Evolutionary conservation across 2,888 invertebrate genomes (phyloP).

Genomic region (Harpalus rubripes): DNA sequence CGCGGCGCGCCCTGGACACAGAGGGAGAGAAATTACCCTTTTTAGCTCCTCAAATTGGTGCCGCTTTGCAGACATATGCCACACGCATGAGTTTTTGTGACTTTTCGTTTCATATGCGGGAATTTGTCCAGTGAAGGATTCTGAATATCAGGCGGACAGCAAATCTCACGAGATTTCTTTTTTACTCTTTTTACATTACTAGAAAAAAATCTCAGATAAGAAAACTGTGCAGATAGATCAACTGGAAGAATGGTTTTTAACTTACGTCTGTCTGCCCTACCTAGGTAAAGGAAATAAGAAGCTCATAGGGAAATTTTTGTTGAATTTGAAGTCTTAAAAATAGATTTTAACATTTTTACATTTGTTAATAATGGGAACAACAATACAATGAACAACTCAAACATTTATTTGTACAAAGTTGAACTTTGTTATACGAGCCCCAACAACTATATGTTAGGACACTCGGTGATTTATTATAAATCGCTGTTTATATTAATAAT

Average conservation of each 20-base stretch:
- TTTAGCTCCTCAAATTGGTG: slow-evolving; percentile 54
- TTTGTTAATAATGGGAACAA: no score
- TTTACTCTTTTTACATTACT: neutral
- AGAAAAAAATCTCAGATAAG: neutral
- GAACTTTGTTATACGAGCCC: no score
- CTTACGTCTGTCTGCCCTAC: no score
- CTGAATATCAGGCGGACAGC: neutral
- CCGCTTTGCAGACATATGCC: slow-evolving; percentile 45
- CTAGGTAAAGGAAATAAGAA: no score
- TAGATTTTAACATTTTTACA: no score
- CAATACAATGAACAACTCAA: no score
- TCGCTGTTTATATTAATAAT: no score
- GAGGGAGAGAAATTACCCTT: slow-evolving; percentile 54
- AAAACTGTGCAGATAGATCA: neutral
- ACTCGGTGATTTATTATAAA: no score
- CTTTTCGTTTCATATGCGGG: slow-evolving; percentile 38
- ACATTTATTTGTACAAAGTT: no score
- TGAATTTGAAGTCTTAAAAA: no score
- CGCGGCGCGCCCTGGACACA: slow-evolving; percentile 9
- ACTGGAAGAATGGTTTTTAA: neutral
- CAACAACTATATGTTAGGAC: no score
- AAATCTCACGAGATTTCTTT: neutral
- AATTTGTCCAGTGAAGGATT: slow-evolving; percentile 6
- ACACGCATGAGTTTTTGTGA: slow-evolving; percentile 36
- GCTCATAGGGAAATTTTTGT: no score